Percentiles rank a stretch among this genome's conserved stretches.
These are phyloP conservation scores for Lucilia cuprina DNA, from an alignment of 1,140 invertebrate species.

Conservation along the genomic window DNA sequence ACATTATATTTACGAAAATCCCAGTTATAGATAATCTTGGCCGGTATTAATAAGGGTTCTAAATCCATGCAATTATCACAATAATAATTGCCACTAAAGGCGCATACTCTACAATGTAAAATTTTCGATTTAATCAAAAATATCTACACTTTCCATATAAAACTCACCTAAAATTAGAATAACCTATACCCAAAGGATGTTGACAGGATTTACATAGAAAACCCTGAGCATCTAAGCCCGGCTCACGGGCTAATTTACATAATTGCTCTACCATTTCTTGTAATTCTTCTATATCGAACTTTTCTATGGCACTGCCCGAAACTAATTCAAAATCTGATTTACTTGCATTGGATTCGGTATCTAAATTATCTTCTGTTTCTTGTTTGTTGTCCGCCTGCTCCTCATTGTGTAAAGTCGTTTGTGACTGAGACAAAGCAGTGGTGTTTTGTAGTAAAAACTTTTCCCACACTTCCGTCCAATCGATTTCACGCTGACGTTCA, in stretches of 20 bases:
- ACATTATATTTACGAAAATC: constrained; percentile 87
- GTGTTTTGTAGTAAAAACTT: constrained; percentile 41
- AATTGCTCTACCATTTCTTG: constrained; percentile 73
- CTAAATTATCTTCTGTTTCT: constrained; percentile 40
- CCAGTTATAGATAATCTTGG: constrained; percentile 91
- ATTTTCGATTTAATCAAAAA: background rate
- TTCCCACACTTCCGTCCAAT: constrained; percentile 56
- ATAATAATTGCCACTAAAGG: constrained; percentile 85
- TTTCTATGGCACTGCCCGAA: constrained; percentile 62
- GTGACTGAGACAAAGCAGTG: constrained; percentile 57
- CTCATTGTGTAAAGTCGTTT: constrained; percentile 37
- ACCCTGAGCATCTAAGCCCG: constrained; percentile 85
- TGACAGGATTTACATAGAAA: constrained; percentile 85
- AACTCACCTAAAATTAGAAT: constrained; percentile 65
- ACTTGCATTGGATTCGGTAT: constrained; percentile 41
- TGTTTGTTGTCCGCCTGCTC: background rate
- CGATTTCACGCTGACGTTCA: constrained; percentile 65
- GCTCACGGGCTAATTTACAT: constrained; percentile 76
- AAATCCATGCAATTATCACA: constrained; percentile 86
- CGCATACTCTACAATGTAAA: constrained; percentile 74
- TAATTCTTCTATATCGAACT: constrained; percentile 66
- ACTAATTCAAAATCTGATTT: constrained; percentile 67
- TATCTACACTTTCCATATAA: background rate
- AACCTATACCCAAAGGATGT: constrained; percentile 78
- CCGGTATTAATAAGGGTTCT: constrained; percentile 84